Evolutionary conservation across 2,797 vertebrate genomes (phyloP).

Genomic region (Setipinna tenuifilis): DNA sequence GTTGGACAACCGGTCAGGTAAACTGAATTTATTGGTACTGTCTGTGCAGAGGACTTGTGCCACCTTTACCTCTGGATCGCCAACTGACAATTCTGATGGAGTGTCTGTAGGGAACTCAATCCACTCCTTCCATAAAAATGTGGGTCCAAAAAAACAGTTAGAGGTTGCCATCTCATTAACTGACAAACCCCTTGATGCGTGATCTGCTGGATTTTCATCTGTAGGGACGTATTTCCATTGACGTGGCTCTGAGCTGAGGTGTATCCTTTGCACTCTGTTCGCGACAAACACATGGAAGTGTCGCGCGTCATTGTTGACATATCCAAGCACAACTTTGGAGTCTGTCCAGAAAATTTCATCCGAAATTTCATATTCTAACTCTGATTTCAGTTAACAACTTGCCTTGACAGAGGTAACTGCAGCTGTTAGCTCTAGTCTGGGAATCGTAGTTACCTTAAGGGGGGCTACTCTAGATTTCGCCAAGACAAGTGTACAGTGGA

Average conservation of each 20-base stretch:
- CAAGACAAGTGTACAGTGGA: conserved; percentile 27
- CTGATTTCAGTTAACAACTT: conserved; percentile 32
- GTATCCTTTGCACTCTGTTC: no score
- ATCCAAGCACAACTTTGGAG: not conserved
- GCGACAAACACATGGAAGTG: no score
- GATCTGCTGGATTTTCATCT: conserved; percentile 30
- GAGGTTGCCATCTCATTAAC: conserved; percentile 30
- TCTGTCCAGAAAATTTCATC: conserved; percentile 15
- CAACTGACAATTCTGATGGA: not conserved
- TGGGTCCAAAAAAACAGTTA: conserved; percentile 36
- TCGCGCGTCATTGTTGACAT: conserved; percentile 34
- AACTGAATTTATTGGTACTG: conserved; percentile 6
- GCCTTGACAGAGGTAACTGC: conserved; percentile 23
- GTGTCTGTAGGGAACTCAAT: conserved; percentile 7
- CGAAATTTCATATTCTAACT: not conserved
- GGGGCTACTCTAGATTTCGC: conserved; percentile 25
- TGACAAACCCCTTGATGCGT: conserved; percentile 33
- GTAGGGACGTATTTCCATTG: no score
- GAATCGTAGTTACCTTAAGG: conserved; percentile 28
- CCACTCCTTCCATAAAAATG: conserved; percentile 32
- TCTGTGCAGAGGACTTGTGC: not conserved
- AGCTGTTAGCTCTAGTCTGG: conserved; percentile 39
- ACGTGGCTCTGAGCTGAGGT: no score
- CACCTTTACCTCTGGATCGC: conserved; percentile 34
- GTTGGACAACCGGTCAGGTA: conserved; percentile 21